Percentiles rank a stretch among this genome's conserved stretches.
Conservation (phyloP, 2,797 vertebrate genomes). For the Mus minutoides region DNA sequence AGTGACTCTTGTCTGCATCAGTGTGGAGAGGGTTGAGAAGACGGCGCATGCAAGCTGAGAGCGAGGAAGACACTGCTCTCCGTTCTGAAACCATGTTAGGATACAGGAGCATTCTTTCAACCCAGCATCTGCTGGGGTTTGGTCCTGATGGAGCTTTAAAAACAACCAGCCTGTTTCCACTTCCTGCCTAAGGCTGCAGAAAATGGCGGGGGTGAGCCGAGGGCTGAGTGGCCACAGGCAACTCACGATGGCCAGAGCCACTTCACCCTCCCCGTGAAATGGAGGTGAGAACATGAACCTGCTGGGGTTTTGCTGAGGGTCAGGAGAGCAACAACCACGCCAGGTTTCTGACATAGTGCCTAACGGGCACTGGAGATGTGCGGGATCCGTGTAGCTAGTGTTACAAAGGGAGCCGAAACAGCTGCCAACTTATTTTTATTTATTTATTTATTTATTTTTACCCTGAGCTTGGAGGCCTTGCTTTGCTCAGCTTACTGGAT, state of each 20-base stretch:
- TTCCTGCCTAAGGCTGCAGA: slow-evolving; percentile 61
- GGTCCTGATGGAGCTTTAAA: slow-evolving; percentile 29
- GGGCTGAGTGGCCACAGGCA: slow-evolving; percentile 35
- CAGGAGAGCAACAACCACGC: neutral
- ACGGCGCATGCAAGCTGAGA: neutral
- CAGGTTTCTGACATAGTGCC: neutral
- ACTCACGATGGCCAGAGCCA: neutral
- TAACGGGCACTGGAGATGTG: neutral
- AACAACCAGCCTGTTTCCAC: slow-evolving; percentile 44
- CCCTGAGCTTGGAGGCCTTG: slow-evolving; percentile 53
- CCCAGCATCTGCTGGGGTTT: neutral
- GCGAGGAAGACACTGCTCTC: neutral
- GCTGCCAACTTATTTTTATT: slow-evolving; percentile 72
- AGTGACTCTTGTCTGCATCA: neutral
- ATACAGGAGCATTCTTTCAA: slow-evolving; percentile 7
- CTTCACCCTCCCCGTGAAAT: neutral
- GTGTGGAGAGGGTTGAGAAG: neutral
- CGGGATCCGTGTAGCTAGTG: neutral
- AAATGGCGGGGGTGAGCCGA: neutral
- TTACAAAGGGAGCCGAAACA: slow-evolving; percentile 53
- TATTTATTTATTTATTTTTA: slow-evolving; percentile 72
- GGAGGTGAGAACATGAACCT: neutral
- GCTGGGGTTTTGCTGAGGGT: neutral
- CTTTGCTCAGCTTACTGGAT: slow-evolving; percentile 66
- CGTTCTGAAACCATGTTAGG: slow-evolving; percentile 71